These are phyloP conservation scores for Caenorhabditis sp. DNA, from an alignment of 2,888 invertebrate genomes.

Conservation along the genomic window DNA sequence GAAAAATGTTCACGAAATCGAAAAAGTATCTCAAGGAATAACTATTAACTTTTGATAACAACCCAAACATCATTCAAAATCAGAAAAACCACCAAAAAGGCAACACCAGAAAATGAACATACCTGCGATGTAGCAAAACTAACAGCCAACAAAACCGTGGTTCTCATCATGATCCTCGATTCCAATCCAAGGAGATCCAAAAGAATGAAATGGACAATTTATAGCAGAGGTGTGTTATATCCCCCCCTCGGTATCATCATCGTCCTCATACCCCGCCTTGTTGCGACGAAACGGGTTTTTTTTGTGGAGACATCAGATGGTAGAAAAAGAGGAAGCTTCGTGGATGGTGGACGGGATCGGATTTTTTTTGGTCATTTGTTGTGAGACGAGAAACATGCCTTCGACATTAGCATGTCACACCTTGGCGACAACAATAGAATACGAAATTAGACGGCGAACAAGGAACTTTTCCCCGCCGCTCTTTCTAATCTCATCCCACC, in stretches of 20 bases:
- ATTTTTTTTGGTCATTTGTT: conserved; percentile 12
- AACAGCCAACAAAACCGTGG: conserved; percentile 8
- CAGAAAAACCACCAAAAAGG: not conserved
- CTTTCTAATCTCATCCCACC: not conserved
- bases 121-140: conserved; percentile 41
- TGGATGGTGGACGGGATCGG: conserved; percentile 8
- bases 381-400: not conserved
- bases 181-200: not conserved
- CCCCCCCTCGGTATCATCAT: conserved; percentile 42
- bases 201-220: conserved; percentile 37
- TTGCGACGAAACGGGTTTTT: conserved; percentile 58
- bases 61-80: not conserved
- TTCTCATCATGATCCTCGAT: conserved; percentile 1
- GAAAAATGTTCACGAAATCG: no score
- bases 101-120: not conserved
- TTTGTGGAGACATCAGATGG: conserved; percentile 31
- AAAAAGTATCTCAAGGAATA: no score
- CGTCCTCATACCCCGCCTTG: conserved; percentile 51
- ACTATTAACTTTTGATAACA: no score
- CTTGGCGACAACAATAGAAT: conserved; percentile 3
- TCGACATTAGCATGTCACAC: conserved; percentile 49
- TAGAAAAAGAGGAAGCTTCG: conserved; percentile 33
- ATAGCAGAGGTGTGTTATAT: conserved; percentile 61
- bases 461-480: conserved; percentile 10
- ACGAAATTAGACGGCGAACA: not conserved